phyloP scores from a whole-genome alignment of 2,888 invertebrate genomes.

The Apeira syringaria region DNA sequence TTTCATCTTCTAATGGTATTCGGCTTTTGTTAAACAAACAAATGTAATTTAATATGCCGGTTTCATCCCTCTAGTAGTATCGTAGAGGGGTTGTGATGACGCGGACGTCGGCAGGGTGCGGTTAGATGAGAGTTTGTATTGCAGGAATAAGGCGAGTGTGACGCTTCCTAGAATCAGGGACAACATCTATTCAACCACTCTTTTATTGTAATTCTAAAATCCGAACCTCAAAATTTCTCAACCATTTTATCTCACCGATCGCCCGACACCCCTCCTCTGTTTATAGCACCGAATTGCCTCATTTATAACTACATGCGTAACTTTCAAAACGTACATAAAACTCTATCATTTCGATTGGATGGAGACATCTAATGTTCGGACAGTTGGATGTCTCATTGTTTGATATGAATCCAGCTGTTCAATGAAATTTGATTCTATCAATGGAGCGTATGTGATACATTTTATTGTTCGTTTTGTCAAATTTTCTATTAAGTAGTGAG shows the following conservation, averaged over 20 bases:
- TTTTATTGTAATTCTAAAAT: conserved; percentile 17
- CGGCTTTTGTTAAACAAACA: conserved; percentile 40
- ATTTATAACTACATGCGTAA: conserved; percentile 14
- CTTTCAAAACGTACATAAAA: conserved; percentile 16
- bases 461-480: conserved; percentile 49
- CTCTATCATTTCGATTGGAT: conserved; percentile 35
- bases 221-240: conserved; percentile 19
- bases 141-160: conserved; percentile 43
- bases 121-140: conserved; percentile 25
- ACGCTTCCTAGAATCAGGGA: conserved; percentile 32
- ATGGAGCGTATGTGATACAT: conserved; percentile 63
- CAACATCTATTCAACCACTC: conserved; percentile 14
- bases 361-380: conserved; percentile 44
- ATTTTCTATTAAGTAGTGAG: conserved; percentile 34
- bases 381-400: conserved; percentile 53
- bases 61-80: conserved; percentile 27
- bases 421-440: conserved; percentile 72
- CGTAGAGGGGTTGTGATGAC: conserved; percentile 17
- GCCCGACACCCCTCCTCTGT: neutral
- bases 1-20: conserved; percentile 30
- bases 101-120: conserved; percentile 19
- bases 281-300: conserved; percentile 14
- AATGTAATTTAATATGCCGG: conserved; percentile 36
- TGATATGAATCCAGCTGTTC: conserved; percentile 67
- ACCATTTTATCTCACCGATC: conserved; percentile 7